Evolutionary conservation across 1,140 invertebrate species (phyloP), one percentile per base, ranked within the genome.

Genomic region (Papilio helenus): DNA sequence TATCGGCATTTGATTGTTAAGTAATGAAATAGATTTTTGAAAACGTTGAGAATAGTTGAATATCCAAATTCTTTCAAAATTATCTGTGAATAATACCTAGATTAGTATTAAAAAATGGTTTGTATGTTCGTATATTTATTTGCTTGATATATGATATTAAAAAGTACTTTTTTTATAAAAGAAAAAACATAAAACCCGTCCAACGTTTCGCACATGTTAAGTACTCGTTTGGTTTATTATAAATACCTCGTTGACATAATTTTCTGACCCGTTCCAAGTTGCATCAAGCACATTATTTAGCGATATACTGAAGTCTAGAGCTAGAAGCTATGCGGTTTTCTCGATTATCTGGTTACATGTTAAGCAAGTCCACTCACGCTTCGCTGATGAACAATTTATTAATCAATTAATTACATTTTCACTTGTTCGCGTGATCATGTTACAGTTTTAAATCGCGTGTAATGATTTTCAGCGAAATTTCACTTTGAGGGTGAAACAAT

Each of bases 321-420:
- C n/a, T 29, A 34, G 26, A 29, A 68, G 26, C 12, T 68, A 68
- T 68, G 61, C 61, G 61, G 61, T 68, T 68, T 68, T 68, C 23
- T 29, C 61, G 61, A 68, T 68, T 65, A 65, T 29, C 61, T 29
- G 61, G 29, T 65, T 68, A 68, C 61, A 68, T 68, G 9, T 68
- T 26, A 34, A 68, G 61, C 61, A 68, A 68, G 61, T 68, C 23
- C 0, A 29, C 61, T 68, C 61, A 68, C 61, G 61, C 61, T 68
- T 68, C 61, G 61, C 5, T 68, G 61, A 68, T 68, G 23, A 29
- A 18, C 26, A 4, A 29, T 68, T 68, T 68, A 29, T 68, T 34
- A 68, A 68, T 68, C 61, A 68, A 68, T 68, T 68, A 65, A 65
- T 65, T 65, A 68, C 12, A 68, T 68, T 68, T 68, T 68, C 61